phyloP scores from a whole-genome alignment of 2,888 invertebrate genomes.

The Trachelus troglodyta region DNA sequence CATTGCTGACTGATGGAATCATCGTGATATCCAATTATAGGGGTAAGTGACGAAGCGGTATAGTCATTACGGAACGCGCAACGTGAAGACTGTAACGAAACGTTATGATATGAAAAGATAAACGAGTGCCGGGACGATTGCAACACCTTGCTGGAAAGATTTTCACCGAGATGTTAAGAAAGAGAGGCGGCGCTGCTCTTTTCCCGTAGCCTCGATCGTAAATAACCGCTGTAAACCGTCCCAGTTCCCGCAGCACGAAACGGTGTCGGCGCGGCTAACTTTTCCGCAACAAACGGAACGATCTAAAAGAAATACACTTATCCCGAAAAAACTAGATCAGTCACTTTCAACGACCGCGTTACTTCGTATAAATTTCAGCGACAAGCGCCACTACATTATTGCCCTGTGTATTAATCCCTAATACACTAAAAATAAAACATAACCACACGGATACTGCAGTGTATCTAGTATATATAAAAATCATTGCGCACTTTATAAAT shows the following conservation, averaged over 20 bases:
- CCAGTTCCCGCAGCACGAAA: slow-evolving; percentile 8
- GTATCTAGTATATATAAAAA: neutral
- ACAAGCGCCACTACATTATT: neutral
- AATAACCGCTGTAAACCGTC: slow-evolving; percentile 10
- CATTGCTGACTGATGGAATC: neutral
- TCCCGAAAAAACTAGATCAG: neutral
- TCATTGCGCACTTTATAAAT: neutral
- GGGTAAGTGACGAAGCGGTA: neutral
- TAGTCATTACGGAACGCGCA: neutral
- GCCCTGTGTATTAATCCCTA: neutral
- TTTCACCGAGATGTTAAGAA: neutral
- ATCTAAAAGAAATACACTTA: slow-evolving; percentile 1
- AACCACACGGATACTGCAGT: neutral
- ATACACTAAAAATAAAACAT: neutral
- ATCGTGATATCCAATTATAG: neutral
- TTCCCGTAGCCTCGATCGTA: slow-evolving; percentile 6
- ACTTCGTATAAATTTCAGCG: neutral
- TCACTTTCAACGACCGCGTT: neutral
- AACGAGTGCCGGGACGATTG: neutral
- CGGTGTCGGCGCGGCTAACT: neutral
- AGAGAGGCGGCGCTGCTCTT: neutral
- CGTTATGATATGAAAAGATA: neutral
- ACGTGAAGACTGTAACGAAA: neutral
- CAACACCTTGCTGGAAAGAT: neutral
- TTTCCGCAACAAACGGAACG: slow-evolving; percentile 5